Evolutionary conservation across 2,113 vertebrate species (phyloP).

Genomic region (Atlantisia rogersi): DNA sequence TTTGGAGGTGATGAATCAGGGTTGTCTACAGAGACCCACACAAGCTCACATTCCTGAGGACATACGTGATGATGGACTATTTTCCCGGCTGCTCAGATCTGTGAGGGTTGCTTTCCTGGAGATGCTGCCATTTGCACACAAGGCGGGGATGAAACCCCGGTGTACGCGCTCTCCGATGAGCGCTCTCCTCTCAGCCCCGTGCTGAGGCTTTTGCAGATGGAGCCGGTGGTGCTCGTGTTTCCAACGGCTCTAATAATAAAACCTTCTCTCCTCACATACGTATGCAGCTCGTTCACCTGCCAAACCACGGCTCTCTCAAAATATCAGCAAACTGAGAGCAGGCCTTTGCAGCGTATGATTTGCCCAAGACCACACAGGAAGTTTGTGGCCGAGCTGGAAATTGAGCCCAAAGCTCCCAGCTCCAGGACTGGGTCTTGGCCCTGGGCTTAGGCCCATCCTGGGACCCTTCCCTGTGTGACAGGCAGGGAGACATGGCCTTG

Average conservation of each 20-base stretch:
- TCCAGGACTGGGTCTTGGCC: neutral
- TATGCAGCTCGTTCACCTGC: constrained; percentile 40
- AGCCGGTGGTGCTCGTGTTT: neutral
- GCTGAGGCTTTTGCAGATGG: neutral
- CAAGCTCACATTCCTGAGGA: constrained; percentile 59
- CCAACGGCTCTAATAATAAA: constrained; percentile 37
- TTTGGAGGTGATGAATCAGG: constrained; percentile 71
- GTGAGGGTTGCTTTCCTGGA: neutral
- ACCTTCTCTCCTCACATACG: neutral
- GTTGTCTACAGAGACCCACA: constrained; percentile 55
- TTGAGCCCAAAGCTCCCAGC: neutral
- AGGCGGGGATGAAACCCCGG: neutral
- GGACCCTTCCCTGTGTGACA: accelerated
- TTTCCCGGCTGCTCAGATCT: neutral
- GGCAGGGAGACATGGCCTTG: neutral
- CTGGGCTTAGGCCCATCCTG: neutral
- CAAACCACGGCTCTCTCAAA: constrained; percentile 64
- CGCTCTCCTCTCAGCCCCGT: neutral
- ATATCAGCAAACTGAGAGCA: constrained; percentile 18
- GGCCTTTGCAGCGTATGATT: constrained; percentile 27
- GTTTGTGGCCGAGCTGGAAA: constrained; percentile 44
- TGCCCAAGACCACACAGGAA: constrained; percentile 69
- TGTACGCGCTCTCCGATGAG: neutral
- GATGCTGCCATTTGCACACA: constrained; percentile 21
- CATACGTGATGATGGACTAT: constrained; percentile 49